Evolutionary conservation across 2,113 vertebrate species (phyloP).

Genomic region (Gallinago jamesoni): DNA sequence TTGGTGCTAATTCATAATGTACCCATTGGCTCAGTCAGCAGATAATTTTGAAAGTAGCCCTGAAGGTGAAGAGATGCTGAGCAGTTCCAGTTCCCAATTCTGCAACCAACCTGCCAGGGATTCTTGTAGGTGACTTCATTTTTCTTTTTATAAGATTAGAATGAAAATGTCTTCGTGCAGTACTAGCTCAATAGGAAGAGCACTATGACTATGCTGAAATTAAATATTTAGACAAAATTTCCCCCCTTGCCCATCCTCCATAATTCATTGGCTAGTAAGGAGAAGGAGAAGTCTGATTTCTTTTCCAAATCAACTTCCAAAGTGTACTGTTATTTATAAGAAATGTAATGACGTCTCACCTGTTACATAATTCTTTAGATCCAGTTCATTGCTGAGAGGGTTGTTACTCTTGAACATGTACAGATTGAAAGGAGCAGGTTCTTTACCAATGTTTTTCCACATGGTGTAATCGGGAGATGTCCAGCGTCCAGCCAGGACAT

Average conservation of each 20-base stretch:
- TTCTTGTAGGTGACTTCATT: not conserved
- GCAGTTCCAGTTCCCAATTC: not conserved
- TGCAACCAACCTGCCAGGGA: not conserved
- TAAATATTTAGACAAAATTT: not conserved
- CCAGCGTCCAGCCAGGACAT: slow-evolving; percentile 95
- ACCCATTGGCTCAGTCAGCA: not conserved
- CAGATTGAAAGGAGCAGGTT: slow-evolving; percentile 92
- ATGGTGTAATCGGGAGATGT: slow-evolving; percentile 94
- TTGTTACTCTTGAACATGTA: slow-evolving; percentile 99
- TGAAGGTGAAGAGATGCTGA: not conserved
- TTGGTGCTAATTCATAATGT: not conserved
- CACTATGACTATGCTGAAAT: not conserved
- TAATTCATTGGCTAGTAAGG: not conserved
- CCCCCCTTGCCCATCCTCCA: fast-evolving
- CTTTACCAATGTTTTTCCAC: slow-evolving; percentile 95
- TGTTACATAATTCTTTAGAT: slow-evolving; percentile 97
- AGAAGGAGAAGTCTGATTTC: not conserved
- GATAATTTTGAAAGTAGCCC: not conserved
- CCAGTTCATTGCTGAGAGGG: slow-evolving; percentile 95
- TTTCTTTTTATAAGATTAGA: not conserved
- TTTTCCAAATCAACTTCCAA: not conserved
- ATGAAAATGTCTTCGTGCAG: not conserved
- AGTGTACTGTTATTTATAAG: not conserved
- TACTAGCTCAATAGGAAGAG: not conserved
- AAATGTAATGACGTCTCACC: slow-evolving; percentile 75